A percentile compares a stretch with the other conserved stretches of the same genome.
Evolutionary conservation across 1,140 invertebrate species (phyloP).

Genomic region (Atta cephalotes): DNA sequence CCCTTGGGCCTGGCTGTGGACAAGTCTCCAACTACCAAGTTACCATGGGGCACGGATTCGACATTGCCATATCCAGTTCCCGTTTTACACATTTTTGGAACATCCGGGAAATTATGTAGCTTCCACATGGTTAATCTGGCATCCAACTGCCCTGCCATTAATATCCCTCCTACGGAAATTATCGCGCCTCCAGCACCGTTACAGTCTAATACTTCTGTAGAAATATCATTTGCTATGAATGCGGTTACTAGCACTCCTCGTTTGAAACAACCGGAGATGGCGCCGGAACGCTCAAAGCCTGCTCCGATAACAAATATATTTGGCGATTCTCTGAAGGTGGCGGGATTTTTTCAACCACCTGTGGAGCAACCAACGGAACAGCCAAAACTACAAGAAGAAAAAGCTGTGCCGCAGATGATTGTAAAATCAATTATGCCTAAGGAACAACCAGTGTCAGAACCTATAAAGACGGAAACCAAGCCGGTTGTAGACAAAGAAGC

Average conservation of each 20-base stretch:
- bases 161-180: slow-evolving; percentile 82
- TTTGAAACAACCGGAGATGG: slow-evolving; percentile 65
- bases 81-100: slow-evolving; percentile 87
- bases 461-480: slow-evolving; percentile 55
- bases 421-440: slow-evolving; percentile 38
- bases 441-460: slow-evolving; percentile 36
- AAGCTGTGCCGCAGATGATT: background rate
- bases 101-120: slow-evolving; percentile 88
- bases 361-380: slow-evolving; percentile 29
- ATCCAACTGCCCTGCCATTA: slow-evolving; percentile 83
- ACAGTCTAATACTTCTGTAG: slow-evolving; percentile 63
- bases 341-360: slow-evolving; percentile 46
- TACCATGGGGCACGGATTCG: slow-evolving; percentile 86
- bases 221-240: slow-evolving; percentile 77
- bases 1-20: slow-evolving; percentile 88
- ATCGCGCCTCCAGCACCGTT: slow-evolving; percentile 59
- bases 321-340: slow-evolving; percentile 61
- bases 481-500: slow-evolving; percentile 45
- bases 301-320: slow-evolving; percentile 69
- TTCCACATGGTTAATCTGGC: slow-evolving; percentile 88
- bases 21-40: slow-evolving; percentile 83
- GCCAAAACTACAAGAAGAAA: slow-evolving; percentile 47
- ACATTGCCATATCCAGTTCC: slow-evolving; percentile 87
- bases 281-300: slow-evolving; percentile 67
- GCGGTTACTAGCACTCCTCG: slow-evolving; percentile 80